phyloP scores from a whole-genome alignment of 2,797 vertebrate species.

The Chelon labrosus region DNA sequence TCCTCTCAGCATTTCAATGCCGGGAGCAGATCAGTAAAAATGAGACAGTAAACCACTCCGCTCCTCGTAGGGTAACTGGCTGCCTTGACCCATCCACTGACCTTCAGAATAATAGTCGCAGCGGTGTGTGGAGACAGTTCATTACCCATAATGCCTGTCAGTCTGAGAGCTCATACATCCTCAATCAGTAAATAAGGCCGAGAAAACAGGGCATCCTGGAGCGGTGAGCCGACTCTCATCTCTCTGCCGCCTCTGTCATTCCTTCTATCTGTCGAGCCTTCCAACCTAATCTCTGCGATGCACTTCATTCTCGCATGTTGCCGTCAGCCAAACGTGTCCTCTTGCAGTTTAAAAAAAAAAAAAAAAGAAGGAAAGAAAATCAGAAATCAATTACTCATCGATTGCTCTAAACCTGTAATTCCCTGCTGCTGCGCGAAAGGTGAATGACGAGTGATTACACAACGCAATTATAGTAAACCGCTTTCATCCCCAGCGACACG shows the following conservation, averaged over 20 bases:
- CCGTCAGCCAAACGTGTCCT: not conserved
- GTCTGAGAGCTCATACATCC: slow-evolving; percentile 38
- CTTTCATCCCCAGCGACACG: slow-evolving; percentile 15
- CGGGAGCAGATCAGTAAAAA: slow-evolving; percentile 47
- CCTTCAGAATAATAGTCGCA: slow-evolving; percentile 68
- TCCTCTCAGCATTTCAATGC: slow-evolving; percentile 17
- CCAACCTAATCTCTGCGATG: slow-evolving; percentile 26
- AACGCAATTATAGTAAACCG: slow-evolving; percentile 18
- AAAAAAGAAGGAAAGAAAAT: not conserved
- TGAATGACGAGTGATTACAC: slow-evolving; percentile 6
- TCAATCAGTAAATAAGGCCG: slow-evolving; percentile 57
- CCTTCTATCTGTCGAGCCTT: slow-evolving; percentile 5
- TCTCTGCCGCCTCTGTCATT: slow-evolving; percentile 10
- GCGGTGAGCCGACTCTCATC: slow-evolving; percentile 17
- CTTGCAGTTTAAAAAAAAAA: not conserved
- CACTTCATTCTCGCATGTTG: not conserved
- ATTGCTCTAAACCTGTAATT: slow-evolving; percentile 12
- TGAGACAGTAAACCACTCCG: slow-evolving; percentile 50
- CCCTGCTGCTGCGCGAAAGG: not conserved
- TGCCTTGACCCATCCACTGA: slow-evolving; percentile 62
- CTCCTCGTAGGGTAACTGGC: slow-evolving; percentile 51
- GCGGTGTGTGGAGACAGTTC: slow-evolving; percentile 62
- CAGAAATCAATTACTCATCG: not conserved
- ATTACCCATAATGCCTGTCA: slow-evolving; percentile 68
- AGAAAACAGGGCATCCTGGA: slow-evolving; percentile 50